phyloP scores from a whole-genome alignment of 1,140 invertebrate species.

The Aradophagus sp. region DNA sequence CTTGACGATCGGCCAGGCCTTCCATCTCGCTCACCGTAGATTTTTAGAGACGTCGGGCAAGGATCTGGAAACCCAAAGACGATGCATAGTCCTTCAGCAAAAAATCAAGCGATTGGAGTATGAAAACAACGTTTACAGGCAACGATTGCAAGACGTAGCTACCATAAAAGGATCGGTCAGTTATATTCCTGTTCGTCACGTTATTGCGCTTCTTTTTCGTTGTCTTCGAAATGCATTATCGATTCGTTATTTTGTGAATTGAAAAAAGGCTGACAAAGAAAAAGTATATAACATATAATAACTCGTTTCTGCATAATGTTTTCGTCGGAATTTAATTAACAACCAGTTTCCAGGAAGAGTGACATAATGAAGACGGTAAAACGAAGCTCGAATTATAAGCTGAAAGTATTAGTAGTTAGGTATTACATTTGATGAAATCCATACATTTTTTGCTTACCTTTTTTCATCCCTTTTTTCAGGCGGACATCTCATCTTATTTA shows the following conservation, averaged over 20 bases:
- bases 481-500: constrained; percentile 74
- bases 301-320: constrained; percentile 37
- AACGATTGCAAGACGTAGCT: constrained; percentile 79
- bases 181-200: constrained; percentile 25
- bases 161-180: constrained; percentile 72
- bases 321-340: constrained; percentile 23
- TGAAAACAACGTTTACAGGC: constrained; percentile 82
- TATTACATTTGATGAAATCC: constrained; percentile 12
- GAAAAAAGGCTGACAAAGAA: too few relatives aligned
- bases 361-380: constrained; percentile 19
- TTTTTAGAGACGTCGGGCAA: constrained; percentile 86
- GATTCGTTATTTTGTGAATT: constrained; percentile 7
- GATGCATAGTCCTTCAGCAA: constrained; percentile 83
- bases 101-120: constrained; percentile 82
- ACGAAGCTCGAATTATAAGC: constrained; percentile 11
- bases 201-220: constrained; percentile 4
- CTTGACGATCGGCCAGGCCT: constrained; percentile 96
- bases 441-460: too few relatives aligned
- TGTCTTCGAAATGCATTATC: not conserved
- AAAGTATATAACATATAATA: constrained; percentile 20
- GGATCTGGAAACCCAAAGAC: constrained; percentile 83
- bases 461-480: constrained; percentile 57
- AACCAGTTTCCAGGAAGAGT: constrained; percentile 20
- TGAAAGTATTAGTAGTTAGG: too few relatives aligned
- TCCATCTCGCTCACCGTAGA: constrained; percentile 94